Conservation (phyloP, 2,888 invertebrate genomes). For the Macropis europaea region DNA sequence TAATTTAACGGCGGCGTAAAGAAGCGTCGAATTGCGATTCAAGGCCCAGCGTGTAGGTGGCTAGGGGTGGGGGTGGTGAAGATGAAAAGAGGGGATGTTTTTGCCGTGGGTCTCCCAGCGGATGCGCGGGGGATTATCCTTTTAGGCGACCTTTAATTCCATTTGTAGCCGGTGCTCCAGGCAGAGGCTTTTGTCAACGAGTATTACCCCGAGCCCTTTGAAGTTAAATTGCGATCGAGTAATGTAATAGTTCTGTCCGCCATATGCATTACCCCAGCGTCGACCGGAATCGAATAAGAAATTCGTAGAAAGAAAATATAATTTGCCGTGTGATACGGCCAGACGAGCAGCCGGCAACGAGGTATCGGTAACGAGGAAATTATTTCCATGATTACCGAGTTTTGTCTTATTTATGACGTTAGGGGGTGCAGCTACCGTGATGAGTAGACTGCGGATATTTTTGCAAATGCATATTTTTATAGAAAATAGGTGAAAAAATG, state of each 20-base stretch:
- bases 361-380: neutral
- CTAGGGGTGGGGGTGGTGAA: neutral
- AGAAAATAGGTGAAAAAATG: no score
- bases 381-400: neutral
- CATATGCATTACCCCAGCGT: slow-evolving; percentile 37
- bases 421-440: no score
- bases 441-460: no score
- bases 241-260: slow-evolving; percentile 51
- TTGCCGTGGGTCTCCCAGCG: slow-evolving; percentile 35
- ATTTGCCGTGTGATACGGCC: slow-evolving; percentile 21
- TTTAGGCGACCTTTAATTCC: slow-evolving; percentile 61
- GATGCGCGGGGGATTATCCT: slow-evolving; percentile 52
- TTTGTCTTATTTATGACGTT: neutral
- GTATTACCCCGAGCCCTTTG: slow-evolving; percentile 55
- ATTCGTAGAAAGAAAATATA: slow-evolving; percentile 21
- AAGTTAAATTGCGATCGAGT: slow-evolving; percentile 59
- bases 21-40: slow-evolving; percentile 54
- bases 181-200: slow-evolving; percentile 61
- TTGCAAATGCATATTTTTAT: no score
- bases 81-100: slow-evolving; percentile 35
- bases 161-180: slow-evolving; percentile 44
- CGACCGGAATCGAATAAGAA: slow-evolving; percentile 22
- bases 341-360: neutral
- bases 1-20: slow-evolving; percentile 47
- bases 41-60: neutral